Conservation (phyloP, 2,888 invertebrate species). For the Nomada ferruginata region DNA sequence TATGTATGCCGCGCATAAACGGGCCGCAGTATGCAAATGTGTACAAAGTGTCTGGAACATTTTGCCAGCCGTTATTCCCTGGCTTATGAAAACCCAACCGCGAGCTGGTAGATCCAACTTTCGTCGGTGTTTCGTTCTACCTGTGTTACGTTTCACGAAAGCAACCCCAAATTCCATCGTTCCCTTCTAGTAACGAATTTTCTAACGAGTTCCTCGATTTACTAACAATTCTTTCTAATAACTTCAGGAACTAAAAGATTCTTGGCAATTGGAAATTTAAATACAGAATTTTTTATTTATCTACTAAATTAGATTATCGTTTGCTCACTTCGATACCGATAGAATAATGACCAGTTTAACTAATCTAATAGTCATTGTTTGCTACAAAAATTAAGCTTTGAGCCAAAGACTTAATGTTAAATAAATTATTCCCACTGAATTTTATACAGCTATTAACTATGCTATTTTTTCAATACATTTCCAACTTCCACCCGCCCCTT, state of each 20-base stretch:
- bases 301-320: background rate
- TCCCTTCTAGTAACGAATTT: background rate
- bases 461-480: too few species aligned
- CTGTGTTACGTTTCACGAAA: slow-evolving; percentile 11
- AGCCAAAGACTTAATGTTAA: too few species aligned
- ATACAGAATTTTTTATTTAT: background rate
- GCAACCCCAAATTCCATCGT: slow-evolving; percentile 1
- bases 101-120: slow-evolving; percentile 42
- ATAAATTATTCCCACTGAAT: too few species aligned
- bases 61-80: slow-evolving; percentile 59
- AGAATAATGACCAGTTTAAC: too few species aligned
- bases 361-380: too few species aligned
- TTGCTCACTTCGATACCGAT: too few species aligned
- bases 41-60: slow-evolving; percentile 75
- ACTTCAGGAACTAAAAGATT: background rate
- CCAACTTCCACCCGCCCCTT: too few species aligned
- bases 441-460: too few species aligned
- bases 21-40: slow-evolving; percentile 77
- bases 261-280: background rate
- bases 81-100: slow-evolving; percentile 58
- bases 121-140: slow-evolving; percentile 9
- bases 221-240: background rate
- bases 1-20: slow-evolving; percentile 68
- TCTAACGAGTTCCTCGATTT: background rate
- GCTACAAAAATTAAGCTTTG: too few species aligned